Percentiles rank a stretch among this genome's conserved stretches.
Evolutionary conservation across 2,888 invertebrate genomes (phyloP).

Genomic region (Diadegma fenestrale): DNA sequence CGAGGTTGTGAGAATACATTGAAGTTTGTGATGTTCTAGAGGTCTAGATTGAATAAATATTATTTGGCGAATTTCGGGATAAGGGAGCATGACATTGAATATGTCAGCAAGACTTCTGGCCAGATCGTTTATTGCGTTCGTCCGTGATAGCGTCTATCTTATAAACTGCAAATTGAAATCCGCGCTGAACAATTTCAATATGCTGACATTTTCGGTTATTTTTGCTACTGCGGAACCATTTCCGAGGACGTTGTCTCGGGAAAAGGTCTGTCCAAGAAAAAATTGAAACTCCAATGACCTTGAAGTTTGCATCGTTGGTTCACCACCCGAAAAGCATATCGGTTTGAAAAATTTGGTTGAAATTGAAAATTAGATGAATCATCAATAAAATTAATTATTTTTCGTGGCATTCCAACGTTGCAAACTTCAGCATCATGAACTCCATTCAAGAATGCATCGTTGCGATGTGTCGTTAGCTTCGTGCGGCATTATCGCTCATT

Average conservation of each 20-base stretch:
- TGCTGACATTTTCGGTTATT: conserved; percentile 48
- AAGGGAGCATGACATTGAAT: background rate
- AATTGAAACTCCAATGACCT: background rate
- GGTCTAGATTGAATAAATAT: conserved; percentile 67
- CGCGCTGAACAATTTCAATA: conserved; percentile 75
- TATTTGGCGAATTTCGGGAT: conserved; percentile 65
- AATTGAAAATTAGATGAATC: no score
- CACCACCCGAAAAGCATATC: no score
- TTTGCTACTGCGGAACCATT: background rate
- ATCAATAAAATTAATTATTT: no score
- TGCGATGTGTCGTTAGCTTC: no score
- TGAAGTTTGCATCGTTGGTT: no score
- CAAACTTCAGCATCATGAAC: no score
- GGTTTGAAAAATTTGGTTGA: no score
- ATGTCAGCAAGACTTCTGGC: conserved; percentile 5
- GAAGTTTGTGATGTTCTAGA: conserved; percentile 18
- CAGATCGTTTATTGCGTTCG: conserved; percentile 39
- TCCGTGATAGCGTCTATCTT: conserved; percentile 59
- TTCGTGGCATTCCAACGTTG: no score
- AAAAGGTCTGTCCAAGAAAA: background rate
- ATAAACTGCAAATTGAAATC: conserved; percentile 75
- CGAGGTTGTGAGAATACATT: background rate
- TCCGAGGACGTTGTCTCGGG: background rate
- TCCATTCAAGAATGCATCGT: background rate
- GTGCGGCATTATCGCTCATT: no score